Percentiles rank a stretch among this genome's conserved stretches.
Conservation (phyloP, 2,888 invertebrate genomes). For the Hoplodrina blanda region DNA sequence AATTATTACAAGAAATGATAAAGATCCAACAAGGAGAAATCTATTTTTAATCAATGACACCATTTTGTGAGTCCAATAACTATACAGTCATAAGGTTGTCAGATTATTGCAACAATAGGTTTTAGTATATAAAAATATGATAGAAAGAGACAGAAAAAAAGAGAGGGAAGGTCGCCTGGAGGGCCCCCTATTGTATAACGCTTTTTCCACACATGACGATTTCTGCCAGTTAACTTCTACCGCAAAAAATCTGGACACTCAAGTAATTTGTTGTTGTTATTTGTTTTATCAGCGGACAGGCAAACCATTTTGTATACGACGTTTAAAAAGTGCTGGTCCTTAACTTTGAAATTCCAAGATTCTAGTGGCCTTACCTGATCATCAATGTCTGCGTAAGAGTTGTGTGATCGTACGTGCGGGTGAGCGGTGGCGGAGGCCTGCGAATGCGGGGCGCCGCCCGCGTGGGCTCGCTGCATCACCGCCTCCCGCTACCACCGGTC, state of each 20-base stretch:
- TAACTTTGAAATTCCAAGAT: too few species aligned
- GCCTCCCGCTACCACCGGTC: slow-evolving; percentile 85
- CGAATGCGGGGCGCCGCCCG: slow-evolving; percentile 88
- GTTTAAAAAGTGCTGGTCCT: too few species aligned
- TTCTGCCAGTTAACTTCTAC: too few species aligned
- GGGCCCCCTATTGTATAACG: too few species aligned
- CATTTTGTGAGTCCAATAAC: neutral
- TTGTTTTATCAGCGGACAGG: too few species aligned
- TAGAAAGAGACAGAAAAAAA: neutral
- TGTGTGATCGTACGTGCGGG: slow-evolving; percentile 77
- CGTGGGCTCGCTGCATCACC: slow-evolving; percentile 89
- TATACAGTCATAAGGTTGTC: neutral
- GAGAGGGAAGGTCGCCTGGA: too few species aligned
- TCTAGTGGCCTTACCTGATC: slow-evolving; percentile 80
- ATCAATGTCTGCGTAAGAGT: slow-evolving; percentile 85
- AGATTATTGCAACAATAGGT: neutral
- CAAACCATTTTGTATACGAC: too few species aligned
- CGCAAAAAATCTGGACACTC: too few species aligned
- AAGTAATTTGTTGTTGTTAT: too few species aligned
- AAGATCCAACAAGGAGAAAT: slow-evolving; percentile 13
- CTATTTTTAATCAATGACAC: slow-evolving; percentile 18
- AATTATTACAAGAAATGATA: slow-evolving; percentile 10
- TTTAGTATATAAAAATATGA: neutral
- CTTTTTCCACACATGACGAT: too few species aligned
- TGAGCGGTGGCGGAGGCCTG: slow-evolving; percentile 82